A percentile compares a stretch with the other conserved stretches of the same genome.
Conservation (phyloP, 2,113 vertebrate species). For the Xyrauchen texanus region DNA sequence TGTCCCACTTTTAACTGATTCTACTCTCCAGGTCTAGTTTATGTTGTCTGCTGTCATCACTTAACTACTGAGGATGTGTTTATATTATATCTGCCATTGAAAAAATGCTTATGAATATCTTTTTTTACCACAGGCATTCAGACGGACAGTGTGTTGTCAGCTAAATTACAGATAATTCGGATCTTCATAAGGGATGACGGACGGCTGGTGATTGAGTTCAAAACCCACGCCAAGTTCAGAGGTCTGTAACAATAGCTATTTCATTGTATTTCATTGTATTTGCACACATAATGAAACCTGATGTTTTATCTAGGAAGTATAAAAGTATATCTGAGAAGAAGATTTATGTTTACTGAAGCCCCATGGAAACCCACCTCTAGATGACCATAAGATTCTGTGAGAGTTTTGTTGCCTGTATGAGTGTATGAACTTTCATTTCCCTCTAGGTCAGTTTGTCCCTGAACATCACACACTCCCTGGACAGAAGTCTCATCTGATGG, state of each 20-base stretch:
- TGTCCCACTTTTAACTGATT: no score
- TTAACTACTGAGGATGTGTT: neutral
- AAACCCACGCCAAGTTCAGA: slow-evolving; percentile 97
- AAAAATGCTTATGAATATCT: neutral
- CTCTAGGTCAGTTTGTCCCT: slow-evolving; percentile 89
- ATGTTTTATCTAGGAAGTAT: neutral
- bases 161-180: slow-evolving; percentile 92
- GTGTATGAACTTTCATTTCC: neutral
- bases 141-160: slow-evolving; percentile 95
- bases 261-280: neutral
- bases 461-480: slow-evolving; percentile 95
- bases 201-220: slow-evolving; percentile 95
- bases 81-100: neutral
- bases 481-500: slow-evolving; percentile 84
- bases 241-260: slow-evolving; percentile 67
- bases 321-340: no score
- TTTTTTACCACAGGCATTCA: slow-evolving; percentile 83
- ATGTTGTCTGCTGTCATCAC: no score
- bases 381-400: no score
- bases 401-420: neutral
- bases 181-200: slow-evolving; percentile 97
- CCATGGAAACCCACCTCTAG: neutral
- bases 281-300: neutral
- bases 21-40: no score
- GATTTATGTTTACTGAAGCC: neutral